Percentiles rank a stretch among this genome's conserved stretches.
Conservation (phyloP, 2,797 vertebrate species). For the Hipposideros larvatus region DNA sequence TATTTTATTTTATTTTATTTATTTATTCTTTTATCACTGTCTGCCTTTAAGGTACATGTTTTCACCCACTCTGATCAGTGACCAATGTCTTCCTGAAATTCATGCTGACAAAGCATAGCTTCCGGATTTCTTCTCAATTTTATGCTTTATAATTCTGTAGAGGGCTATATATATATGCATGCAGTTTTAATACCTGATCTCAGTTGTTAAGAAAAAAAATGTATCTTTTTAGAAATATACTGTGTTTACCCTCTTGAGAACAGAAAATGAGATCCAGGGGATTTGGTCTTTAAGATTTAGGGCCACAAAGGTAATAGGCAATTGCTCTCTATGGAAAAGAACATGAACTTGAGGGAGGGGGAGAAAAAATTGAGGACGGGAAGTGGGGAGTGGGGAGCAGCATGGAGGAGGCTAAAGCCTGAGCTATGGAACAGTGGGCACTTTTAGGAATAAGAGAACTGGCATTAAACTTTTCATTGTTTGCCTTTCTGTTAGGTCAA, state of each 20-base stretch:
- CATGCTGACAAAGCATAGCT: background rate
- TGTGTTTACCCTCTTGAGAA: background rate
- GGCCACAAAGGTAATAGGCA: background rate
- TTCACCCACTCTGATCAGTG: background rate
- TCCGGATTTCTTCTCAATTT: background rate
- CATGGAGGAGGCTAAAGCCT: background rate
- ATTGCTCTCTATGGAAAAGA: background rate
- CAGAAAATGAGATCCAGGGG: background rate
- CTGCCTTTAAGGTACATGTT: background rate
- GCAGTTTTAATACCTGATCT: background rate
- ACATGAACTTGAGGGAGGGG: background rate
- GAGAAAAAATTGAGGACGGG: background rate
- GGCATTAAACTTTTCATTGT: background rate
- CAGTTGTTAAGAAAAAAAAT: background rate
- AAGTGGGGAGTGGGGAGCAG: background rate
- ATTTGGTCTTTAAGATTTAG: background rate
- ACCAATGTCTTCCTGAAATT: background rate
- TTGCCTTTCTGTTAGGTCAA: background rate
- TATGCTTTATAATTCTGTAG: background rate
- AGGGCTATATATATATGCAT: background rate
- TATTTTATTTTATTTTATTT: background rate
- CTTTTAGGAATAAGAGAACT: background rate
- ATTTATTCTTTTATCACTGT: slow-evolving; percentile 1
- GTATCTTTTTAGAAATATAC: background rate
- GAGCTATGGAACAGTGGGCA: background rate